Base-by-base conservation (phyloP, 2,797 vertebrate species). In the Amblyraja radiata region DNA sequence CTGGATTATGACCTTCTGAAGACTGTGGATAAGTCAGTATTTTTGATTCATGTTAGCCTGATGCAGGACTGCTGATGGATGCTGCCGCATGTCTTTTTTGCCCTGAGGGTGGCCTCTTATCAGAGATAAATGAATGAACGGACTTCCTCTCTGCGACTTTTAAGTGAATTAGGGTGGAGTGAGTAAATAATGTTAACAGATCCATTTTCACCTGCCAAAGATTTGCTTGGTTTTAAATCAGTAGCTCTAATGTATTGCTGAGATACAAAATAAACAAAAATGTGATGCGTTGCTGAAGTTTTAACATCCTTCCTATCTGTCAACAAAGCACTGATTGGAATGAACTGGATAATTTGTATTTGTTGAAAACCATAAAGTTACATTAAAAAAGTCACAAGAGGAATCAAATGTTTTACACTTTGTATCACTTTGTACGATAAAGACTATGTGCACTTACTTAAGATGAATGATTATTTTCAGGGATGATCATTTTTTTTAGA, bases 241-340 rank as follows among this genome's bases (percentile, higher is more conserved):
- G 68, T 46, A 32, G 65, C 36, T 74, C 21, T 73, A 68, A 73
- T 74, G 23, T 23, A 18, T 91, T 91, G 68, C 21, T 91, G 84
- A 65, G 84, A 21, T 61, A 65, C 61, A 32, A 74, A 74, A 36
- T 16, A 74, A 73, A 25, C 39, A 91, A 91, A 74, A 91, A 46
- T 46, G 36, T 91, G 36, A 91, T 73, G 11, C 39, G 7, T 74
- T 91, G 9, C 71, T 46, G 54, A 54, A 74, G 36, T 91, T 46
- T 46, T 91, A 74, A 74, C 73, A 28, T 28, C 90, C 73, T 25
- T 28, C n/a, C 13, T 36, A 32, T 74, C 71, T 36, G 46, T 74
- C 71, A 92, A 76, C 90, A 92, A 92, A 16, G 28, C 46, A 11
- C 46, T 54, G 39, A 76, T 76, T 92, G 68, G 71, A 92, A 92